Percentiles rank a stretch among this genome's conserved stretches.
Conservation (phyloP, 2,888 invertebrate genomes). For the Scaptomyza reducta region DNA sequence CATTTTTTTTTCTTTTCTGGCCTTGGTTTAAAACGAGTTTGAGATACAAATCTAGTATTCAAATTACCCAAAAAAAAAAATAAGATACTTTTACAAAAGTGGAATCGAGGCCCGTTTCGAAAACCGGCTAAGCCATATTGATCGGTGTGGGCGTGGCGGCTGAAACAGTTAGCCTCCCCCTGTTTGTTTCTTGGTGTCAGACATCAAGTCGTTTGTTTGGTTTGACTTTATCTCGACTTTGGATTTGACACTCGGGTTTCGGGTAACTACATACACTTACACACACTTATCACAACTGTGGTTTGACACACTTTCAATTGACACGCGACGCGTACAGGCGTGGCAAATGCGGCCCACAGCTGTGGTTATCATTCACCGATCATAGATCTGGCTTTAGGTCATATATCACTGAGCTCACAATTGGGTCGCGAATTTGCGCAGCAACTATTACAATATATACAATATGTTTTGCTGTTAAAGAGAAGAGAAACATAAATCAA, state of each 20-base stretch:
- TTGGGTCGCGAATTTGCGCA: constrained; percentile 2
- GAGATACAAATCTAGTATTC: constrained; percentile 29
- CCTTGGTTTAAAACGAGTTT: constrained; percentile 42
- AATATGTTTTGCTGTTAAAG: background rate
- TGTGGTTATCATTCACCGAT: constrained; percentile 36
- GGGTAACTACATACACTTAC: constrained; percentile 15
- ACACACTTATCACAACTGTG: constrained; percentile 27
- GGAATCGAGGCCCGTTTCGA: constrained; percentile 44
- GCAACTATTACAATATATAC: background rate
- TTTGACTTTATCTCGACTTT: constrained; percentile 43
- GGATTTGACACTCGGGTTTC: constrained; percentile 32
- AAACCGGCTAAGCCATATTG: constrained; percentile 39
- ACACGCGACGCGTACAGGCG: constrained; percentile 34
- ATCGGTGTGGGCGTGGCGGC: constrained; percentile 45
- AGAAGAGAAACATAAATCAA: no score
- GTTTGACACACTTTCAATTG: constrained; percentile 53
- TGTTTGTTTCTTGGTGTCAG: constrained; percentile 1
- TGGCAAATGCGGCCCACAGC: constrained; percentile 27
- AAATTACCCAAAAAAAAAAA: constrained; percentile 17
- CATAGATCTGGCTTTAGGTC: constrained; percentile 20
- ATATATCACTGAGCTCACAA: constrained; percentile 1
- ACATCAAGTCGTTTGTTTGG: constrained; percentile 2
- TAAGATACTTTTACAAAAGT: constrained; percentile 19
- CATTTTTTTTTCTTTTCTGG: constrained; percentile 6
- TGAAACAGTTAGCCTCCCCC: constrained; percentile 32